Evolutionary conservation across 2,797 vertebrate genomes (phyloP).

Genomic region (Cyclopterus lumpus): DNA sequence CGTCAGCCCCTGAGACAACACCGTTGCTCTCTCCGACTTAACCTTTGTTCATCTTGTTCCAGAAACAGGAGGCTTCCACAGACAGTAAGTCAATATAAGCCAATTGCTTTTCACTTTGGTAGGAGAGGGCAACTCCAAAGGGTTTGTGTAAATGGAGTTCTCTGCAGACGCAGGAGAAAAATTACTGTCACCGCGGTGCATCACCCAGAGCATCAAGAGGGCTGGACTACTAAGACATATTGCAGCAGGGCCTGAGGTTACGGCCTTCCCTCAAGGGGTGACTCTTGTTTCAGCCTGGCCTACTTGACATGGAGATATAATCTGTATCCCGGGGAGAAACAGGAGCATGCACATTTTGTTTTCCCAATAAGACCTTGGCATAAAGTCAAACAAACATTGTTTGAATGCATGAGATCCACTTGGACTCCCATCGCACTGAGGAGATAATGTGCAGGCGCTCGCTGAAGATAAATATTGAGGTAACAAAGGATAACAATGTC

Average conservation of each 20-base stretch:
- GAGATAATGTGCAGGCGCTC: conserved; percentile 40
- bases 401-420: conserved; percentile 53
- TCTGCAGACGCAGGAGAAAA: conserved; percentile 28
- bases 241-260: conserved; percentile 49
- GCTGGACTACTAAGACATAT: conserved; percentile 38
- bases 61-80: conserved; percentile 56
- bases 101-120: conserved; percentile 61
- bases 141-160: conserved; percentile 55
- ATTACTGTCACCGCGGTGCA: conserved; percentile 42
- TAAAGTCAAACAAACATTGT: conserved; percentile 59
- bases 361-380: conserved; percentile 48
- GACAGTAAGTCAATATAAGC: conserved; percentile 75
- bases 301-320: conserved; percentile 70
- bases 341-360: conserved; percentile 48
- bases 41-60: conserved; percentile 60
- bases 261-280: conserved; percentile 29
- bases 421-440: conserved; percentile 47
- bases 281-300: conserved; percentile 33
- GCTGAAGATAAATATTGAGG: conserved; percentile 34
- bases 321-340: conserved; percentile 54
- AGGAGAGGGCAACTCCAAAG: conserved; percentile 29
- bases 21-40: conserved; percentile 49
- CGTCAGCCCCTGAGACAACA: conserved; percentile 68
- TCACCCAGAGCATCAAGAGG: conserved; percentile 50
- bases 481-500: conserved; percentile 50